Conservation (phyloP, 2,113 vertebrate species). For the Phrynosoma blainvillii region DNA sequence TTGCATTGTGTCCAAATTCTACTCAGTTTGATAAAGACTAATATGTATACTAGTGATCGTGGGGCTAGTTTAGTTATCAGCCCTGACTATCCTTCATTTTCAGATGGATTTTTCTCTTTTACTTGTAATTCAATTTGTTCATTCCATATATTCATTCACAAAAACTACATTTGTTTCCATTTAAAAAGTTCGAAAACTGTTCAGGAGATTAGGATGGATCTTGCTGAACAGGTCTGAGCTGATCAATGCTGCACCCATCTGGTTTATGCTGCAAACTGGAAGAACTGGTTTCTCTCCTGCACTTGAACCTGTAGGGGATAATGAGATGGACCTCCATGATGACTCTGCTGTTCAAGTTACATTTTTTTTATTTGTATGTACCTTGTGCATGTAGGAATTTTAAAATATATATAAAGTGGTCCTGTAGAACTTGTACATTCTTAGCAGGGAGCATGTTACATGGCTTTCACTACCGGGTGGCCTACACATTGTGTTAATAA, state of each 20-base stretch:
- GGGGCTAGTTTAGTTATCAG: not conserved
- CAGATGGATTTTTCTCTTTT: not conserved
- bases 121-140: not conserved
- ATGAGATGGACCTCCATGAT: not conserved
- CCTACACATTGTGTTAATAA: not conserved
- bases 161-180: not conserved
- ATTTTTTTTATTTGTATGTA: not conserved
- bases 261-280: no score
- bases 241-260: not conserved
- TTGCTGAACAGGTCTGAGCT: not conserved
- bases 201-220: not conserved
- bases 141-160: not conserved
- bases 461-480: not conserved
- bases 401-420: not conserved
- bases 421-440: not conserved
- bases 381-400: not conserved
- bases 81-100: not conserved
- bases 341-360: no score
- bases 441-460: not conserved
- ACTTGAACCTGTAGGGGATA: not conserved
- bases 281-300: not conserved
- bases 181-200: not conserved
- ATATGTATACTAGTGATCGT: not conserved
- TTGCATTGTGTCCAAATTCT: not conserved
- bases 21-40: not conserved